Percentiles rank a stretch among this genome's conserved stretches.
These are phyloP conservation scores for Neosilurus hyrtlii DNA, from an alignment of 2,797 vertebrate genomes.

Conservation along the genomic window DNA sequence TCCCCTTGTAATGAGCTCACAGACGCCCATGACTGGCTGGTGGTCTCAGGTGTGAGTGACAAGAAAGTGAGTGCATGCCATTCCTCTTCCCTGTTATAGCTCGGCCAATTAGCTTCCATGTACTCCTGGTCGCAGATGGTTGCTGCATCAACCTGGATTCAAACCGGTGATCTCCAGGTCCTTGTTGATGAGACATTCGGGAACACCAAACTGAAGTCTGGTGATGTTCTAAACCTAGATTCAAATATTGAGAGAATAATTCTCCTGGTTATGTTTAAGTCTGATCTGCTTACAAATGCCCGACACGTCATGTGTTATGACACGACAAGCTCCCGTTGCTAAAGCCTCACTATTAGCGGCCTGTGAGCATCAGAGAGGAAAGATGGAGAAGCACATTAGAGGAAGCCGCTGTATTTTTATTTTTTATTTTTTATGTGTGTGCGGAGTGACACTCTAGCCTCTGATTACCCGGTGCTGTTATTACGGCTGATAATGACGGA, in stretches of 20 bases:
- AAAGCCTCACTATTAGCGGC: neutral
- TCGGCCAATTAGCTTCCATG: too few species aligned
- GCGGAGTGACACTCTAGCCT: conserved; percentile 33
- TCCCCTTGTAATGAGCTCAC: too few species aligned
- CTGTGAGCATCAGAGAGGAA: neutral
- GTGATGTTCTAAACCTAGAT: too few species aligned
- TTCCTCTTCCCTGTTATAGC: too few species aligned
- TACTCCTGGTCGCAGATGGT: too few species aligned
- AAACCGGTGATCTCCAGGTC: too few species aligned
- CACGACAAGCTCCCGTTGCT: neutral
- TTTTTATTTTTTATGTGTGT: neutral
- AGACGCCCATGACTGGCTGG: too few species aligned
- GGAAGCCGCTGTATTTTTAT: neutral
- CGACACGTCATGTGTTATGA: neutral
- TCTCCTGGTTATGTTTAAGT: neutral
- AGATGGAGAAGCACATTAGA: neutral
- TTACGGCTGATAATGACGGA: conserved; percentile 52
- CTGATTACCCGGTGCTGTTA: conserved; percentile 52
- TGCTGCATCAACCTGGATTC: too few species aligned
- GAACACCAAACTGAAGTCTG: too few species aligned
- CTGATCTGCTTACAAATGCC: neutral
- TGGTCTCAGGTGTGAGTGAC: too few species aligned
- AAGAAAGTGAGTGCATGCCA: too few species aligned
- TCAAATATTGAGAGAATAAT: neutral
- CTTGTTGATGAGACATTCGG: too few species aligned